phyloP scores from a whole-genome alignment of 1,140 invertebrate genomes.

The Lutraria rhynchaena region DNA sequence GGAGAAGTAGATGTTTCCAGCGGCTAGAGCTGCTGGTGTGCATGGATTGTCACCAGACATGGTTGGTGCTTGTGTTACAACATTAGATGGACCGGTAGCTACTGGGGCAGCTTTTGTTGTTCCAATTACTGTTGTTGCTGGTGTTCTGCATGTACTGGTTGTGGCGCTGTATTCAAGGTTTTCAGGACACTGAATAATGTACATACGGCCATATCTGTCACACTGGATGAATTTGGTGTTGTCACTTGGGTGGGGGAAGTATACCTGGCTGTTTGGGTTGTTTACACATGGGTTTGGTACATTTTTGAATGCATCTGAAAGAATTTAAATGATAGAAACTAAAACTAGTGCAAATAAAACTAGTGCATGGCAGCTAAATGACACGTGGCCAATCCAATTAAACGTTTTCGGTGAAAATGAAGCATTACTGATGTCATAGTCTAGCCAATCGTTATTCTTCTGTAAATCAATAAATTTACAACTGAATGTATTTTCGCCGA shows the following conservation, averaged over 20 bases:
- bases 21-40: conserved; percentile 46
- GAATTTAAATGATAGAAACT: too few species aligned
- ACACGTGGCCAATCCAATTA: too few species aligned
- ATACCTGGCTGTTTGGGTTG: conserved; percentile 57
- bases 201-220: conserved; percentile 66
- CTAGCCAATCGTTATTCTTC: too few species aligned
- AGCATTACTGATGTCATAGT: too few species aligned
- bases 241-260: conserved; percentile 67
- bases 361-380: too few species aligned
- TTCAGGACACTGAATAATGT: conserved; percentile 69
- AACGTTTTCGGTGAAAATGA: too few species aligned
- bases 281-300: conserved; percentile 63
- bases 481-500: too few species aligned
- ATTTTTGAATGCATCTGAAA: conserved; percentile 64
- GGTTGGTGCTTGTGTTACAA: neutral
- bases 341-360: too few species aligned
- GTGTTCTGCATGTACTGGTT: conserved; percentile 23
- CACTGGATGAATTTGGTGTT: conserved; percentile 71
- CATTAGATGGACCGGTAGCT: too few species aligned
- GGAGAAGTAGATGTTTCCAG: conserved; percentile 62
- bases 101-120: neutral
- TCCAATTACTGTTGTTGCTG: neutral
- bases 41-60: conserved; percentile 60
- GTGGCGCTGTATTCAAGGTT: conserved; percentile 52
- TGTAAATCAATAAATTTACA: too few species aligned